Evolutionary conservation across 2,113 vertebrate species (phyloP).

Genomic region (Amazona guildingii): DNA sequence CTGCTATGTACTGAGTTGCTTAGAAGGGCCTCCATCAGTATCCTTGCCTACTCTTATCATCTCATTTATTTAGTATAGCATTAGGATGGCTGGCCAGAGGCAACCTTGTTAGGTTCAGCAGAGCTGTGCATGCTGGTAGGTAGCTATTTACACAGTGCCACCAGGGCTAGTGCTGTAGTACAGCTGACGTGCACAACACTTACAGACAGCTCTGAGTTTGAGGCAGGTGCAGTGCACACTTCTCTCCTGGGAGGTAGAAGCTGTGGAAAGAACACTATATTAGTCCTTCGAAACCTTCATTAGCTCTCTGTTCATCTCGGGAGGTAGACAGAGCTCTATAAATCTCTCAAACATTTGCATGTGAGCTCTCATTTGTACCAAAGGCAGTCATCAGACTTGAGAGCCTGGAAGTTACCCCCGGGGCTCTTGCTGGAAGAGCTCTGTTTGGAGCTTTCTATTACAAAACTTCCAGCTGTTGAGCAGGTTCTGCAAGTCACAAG

Average conservation of each 20-base stretch:
- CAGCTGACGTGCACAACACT: rapidly evolving
- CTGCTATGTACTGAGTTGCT: neutral
- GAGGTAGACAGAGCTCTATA: neutral
- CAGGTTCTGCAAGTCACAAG: neutral
- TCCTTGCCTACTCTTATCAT: neutral
- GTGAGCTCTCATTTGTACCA: neutral
- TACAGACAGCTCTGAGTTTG: neutral
- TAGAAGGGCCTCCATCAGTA: neutral
- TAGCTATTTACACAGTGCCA: neutral
- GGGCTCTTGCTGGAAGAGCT: neutral
- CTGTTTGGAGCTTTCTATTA: neutral
- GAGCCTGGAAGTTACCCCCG: neutral
- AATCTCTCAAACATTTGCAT: neutral
- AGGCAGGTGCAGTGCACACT: rapidly evolving
- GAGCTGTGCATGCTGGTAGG: no score
- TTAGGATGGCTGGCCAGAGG: neutral
- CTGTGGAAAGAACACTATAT: neutral
- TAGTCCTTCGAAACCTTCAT: neutral
- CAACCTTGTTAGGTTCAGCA: neutral
- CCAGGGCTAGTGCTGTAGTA: neutral
- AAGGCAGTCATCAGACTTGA: neutral
- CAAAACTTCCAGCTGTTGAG: neutral
- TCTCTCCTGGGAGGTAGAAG: neutral
- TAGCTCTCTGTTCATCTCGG: neutral
- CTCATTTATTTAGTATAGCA: neutral